phyloP scores from a whole-genome alignment of 2,113 vertebrate genomes.

The Dasyurus viverrinus region DNA sequence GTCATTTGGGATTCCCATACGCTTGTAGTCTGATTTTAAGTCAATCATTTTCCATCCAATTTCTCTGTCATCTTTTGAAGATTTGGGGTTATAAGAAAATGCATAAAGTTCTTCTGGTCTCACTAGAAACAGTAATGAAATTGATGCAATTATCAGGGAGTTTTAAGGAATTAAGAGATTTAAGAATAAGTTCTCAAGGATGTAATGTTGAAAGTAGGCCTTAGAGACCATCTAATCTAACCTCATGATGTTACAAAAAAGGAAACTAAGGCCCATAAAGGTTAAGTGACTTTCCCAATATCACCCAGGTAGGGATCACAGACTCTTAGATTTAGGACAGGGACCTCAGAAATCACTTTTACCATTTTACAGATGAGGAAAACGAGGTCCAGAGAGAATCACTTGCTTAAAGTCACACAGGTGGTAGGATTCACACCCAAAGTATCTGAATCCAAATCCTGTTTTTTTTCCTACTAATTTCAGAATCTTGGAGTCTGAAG shows the following conservation, averaged over 20 bases:
- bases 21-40: conserved; percentile 84
- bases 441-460: neutral
- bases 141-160: conserved; percentile 20
- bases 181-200: neutral
- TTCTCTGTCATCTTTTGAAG: conserved; percentile 83
- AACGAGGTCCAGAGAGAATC: neutral
- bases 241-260: neutral
- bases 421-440: neutral
- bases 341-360: neutral
- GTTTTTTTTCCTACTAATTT: neutral
- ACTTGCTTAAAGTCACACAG: neutral
- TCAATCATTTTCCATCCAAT: conserved; percentile 85
- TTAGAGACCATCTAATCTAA: neutral
- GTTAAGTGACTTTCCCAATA: neutral
- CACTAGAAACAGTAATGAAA: conserved; percentile 68
- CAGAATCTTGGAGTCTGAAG: neutral
- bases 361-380: neutral
- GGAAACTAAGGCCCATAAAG: neutral
- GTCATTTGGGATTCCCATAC: conserved; percentile 87
- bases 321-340: neutral
- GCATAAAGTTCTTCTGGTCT: conserved; percentile 88
- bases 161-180: conserved; percentile 14
- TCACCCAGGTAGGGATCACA: neutral
- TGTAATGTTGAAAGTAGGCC: neutral
- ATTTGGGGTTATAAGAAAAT: conserved; percentile 88